Evolutionary conservation across 1,140 invertebrate species (phyloP).

Genomic region (Zaprionus ornatus): DNA sequence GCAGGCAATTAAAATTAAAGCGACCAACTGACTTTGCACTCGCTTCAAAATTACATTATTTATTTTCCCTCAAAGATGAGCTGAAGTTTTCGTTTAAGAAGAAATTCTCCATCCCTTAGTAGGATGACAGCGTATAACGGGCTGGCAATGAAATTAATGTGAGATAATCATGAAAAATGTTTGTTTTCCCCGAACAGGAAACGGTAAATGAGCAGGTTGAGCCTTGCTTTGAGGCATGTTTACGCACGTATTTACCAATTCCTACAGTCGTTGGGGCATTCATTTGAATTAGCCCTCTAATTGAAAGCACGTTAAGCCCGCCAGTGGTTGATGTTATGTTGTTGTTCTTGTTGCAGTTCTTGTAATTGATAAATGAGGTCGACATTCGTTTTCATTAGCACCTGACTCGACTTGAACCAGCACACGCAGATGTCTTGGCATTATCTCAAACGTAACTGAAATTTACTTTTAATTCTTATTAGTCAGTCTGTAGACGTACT

Average conservation of each 20-base stretch:
- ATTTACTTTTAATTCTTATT: background rate
- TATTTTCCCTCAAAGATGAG: conserved; percentile 8
- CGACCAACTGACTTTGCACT: background rate
- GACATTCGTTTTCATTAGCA: conserved; percentile 65
- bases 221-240: conserved; percentile 10
- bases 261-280: conserved; percentile 27
- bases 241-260: conserved; percentile 43
- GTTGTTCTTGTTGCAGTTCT: conserved; percentile 35
- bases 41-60: background rate
- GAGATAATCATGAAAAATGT: conserved; percentile 68
- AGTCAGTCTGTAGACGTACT: background rate
- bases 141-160: conserved; percentile 56
- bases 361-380: conserved; percentile 64
- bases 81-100: background rate
- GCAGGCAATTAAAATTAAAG: conserved; percentile 41
- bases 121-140: conserved; percentile 56
- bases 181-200: conserved; percentile 36
- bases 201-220: background rate
- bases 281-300: conserved; percentile 52
- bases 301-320: conserved; percentile 58
- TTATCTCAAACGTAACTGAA: background rate
- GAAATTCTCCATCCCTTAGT: conserved; percentile 5
- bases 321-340: conserved; percentile 19
- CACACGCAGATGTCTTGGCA: background rate
- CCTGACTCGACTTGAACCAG: background rate